Evolutionary conservation across 2,888 invertebrate species (phyloP).

Genomic region (Byasa hedistus): DNA sequence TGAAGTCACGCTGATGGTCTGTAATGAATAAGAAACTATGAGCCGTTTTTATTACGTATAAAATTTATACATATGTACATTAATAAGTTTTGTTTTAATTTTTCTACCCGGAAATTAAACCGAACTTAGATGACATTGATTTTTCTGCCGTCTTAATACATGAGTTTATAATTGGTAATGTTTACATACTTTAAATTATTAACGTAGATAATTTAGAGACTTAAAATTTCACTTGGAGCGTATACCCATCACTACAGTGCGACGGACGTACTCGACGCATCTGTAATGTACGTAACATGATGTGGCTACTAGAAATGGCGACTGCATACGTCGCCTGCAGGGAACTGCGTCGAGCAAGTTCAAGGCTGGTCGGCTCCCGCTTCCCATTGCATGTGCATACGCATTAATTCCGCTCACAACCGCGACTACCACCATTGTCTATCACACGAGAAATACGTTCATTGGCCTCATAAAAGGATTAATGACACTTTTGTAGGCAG

Average conservation of each 20-base stretch:
- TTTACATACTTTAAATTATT: no score
- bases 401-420: slow-evolving; percentile 76
- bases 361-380: slow-evolving; percentile 74
- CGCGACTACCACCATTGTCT: slow-evolving; percentile 76
- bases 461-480: slow-evolving; percentile 72
- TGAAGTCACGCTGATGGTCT: no score
- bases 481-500: slow-evolving; percentile 71
- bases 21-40: no score
- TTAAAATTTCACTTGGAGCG: no score
- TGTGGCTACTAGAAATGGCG: slow-evolving; percentile 67
- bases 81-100: no score
- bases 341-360: slow-evolving; percentile 68
- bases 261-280: slow-evolving; percentile 21
- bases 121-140: no score
- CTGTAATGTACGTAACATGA: slow-evolving; percentile 44
- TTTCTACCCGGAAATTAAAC: no score
- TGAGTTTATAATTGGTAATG: no score
- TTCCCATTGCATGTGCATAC: slow-evolving; percentile 73
- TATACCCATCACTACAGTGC: slow-evolving; percentile 16
- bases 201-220: no score
- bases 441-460: slow-evolving; percentile 66
- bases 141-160: no score
- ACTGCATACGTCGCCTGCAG: slow-evolving; percentile 63
- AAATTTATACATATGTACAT: no score
- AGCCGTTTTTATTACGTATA: no score